Evolutionary conservation across 2,113 vertebrate genomes (phyloP).

Genomic region (Tupaia chinensis): DNA sequence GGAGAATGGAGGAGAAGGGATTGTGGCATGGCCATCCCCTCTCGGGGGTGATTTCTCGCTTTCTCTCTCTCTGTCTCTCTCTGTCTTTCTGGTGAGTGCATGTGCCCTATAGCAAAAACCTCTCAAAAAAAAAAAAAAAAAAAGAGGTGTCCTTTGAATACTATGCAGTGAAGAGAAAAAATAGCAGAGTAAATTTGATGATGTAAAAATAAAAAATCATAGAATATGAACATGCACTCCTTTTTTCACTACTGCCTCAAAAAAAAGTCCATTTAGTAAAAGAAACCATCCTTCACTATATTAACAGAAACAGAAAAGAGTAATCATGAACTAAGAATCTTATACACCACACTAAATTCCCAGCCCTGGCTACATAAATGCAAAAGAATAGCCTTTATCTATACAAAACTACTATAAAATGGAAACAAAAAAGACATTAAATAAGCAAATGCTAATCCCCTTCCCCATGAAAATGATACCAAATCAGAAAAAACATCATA

Average conservation of each 20-base stretch:
- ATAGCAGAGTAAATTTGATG: neutral
- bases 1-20: no score
- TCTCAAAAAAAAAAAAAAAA: no score
- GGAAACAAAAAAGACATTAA: neutral
- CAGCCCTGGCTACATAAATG: neutral
- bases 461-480: neutral
- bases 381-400: neutral
- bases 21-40: no score
- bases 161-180: fast-evolving
- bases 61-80: no score
- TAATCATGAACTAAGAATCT: neutral
- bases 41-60: no score
- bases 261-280: neutral
- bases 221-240: fast-evolving
- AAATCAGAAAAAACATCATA: neutral
- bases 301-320: neutral
- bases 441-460: neutral
- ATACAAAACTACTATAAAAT: neutral
- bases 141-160: neutral
- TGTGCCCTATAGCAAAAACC: no score
- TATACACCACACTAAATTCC: neutral
- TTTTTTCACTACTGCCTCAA: neutral
- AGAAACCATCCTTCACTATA: fast-evolving
- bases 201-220: neutral
- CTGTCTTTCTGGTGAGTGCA: no score